Conservation (phyloP, 2,888 invertebrate species). For the Acronicta alni region DNA sequence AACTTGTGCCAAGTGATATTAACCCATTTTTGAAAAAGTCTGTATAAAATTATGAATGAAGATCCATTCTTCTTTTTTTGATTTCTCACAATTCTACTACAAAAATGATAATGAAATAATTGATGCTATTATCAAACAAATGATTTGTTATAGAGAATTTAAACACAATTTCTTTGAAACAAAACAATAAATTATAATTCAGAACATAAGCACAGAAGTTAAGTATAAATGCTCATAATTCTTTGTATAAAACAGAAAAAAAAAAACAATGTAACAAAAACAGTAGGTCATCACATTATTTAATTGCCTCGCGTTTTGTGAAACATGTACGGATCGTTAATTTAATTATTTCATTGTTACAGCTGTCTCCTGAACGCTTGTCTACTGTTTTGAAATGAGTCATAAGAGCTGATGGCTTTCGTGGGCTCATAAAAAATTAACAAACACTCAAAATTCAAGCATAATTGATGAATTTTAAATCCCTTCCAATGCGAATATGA, state of each 20-base stretch:
- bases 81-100: too few species aligned
- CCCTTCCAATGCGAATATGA: too few species aligned
- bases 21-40: too few species aligned
- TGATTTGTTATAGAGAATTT: too few species aligned
- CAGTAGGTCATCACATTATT: constrained; percentile 45
- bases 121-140: too few species aligned
- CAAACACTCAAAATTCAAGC: neutral
- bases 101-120: too few species aligned
- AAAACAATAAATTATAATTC: neutral
- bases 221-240: constrained; percentile 15
- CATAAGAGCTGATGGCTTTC: too few species aligned
- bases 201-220: neutral
- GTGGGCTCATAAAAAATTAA: too few species aligned
- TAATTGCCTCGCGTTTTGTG: constrained; percentile 43
- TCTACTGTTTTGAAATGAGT: constrained; percentile 38
- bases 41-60: too few species aligned
- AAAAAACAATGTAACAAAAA: constrained; percentile 21
- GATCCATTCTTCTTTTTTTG: too few species aligned
- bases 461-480: too few species aligned
- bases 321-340: constrained; percentile 46
- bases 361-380: constrained; percentile 35
- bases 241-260: constrained; percentile 29
- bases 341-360: constrained; percentile 58
- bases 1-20: too few species aligned
- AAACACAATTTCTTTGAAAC: neutral